Conservation (phyloP, 2,888 invertebrate genomes). For the Zonitis immaculata region DNA sequence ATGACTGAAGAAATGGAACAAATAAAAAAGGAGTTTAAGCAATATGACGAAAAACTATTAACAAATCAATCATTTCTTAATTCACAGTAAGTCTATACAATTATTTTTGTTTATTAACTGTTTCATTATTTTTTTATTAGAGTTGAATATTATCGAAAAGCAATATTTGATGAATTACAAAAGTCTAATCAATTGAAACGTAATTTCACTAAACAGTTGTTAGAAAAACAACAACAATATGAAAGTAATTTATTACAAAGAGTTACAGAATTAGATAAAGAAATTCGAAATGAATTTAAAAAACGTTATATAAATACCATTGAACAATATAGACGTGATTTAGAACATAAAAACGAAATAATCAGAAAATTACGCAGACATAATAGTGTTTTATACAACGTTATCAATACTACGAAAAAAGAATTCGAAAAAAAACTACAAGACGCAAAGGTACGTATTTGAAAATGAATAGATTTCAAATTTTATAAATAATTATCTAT, state of each 20-base stretch:
- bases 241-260: background rate
- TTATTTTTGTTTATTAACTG: background rate
- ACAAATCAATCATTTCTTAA: constrained; percentile 5
- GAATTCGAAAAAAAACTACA: constrained; percentile 3
- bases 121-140: constrained; percentile 3
- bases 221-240: background rate
- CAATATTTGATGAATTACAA: constrained; percentile 7
- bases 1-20: constrained; percentile 2
- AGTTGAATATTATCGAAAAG: constrained; percentile 8
- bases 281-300: constrained; percentile 6
- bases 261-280: constrained; percentile 2
- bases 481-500: too few species aligned
- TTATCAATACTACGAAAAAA: constrained; percentile 4
- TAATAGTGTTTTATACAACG: constrained; percentile 5
- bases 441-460: background rate
- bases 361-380: constrained; percentile 6
- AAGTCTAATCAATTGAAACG: constrained; percentile 7
- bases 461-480: too few species aligned
- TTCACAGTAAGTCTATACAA: constrained; percentile 1
- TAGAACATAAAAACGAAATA: constrained; percentile 4
- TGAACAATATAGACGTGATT: constrained; percentile 4
- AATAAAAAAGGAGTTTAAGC: constrained; percentile 5
- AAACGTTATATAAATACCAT: constrained; percentile 6
- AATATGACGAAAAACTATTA: constrained; percentile 1
- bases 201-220: constrained; percentile 5